Conservation (phyloP, 2,797 vertebrate species). For the Nannoperca australis region DNA sequence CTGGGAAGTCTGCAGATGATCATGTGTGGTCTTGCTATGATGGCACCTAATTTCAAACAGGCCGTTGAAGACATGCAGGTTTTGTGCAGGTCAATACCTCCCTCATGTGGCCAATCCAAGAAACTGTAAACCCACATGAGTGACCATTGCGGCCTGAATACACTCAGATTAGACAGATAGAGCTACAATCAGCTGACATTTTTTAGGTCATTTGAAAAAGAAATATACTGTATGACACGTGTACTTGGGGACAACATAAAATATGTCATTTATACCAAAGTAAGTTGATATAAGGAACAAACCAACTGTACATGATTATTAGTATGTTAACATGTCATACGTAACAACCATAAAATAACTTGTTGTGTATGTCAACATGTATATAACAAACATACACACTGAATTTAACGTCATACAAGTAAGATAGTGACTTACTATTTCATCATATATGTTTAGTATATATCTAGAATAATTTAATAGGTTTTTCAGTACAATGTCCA, state of each 20-base stretch:
- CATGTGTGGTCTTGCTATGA: slow-evolving; percentile 29
- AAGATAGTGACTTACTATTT: neutral
- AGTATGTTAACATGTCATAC: neutral
- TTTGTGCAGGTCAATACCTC: slow-evolving; percentile 31
- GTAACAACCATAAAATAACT: neutral
- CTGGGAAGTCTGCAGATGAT: slow-evolving; percentile 31
- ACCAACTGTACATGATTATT: neutral
- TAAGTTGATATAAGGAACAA: neutral
- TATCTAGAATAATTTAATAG: neutral
- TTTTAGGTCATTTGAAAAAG: no score
- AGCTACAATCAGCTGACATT: neutral
- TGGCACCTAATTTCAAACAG: slow-evolving; percentile 55
- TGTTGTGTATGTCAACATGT: neutral
- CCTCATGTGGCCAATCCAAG: slow-evolving; percentile 37
- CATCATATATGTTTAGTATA: neutral
- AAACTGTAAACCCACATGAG: neutral
- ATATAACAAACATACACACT: neutral
- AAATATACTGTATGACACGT: no score
- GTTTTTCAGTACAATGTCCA: neutral
- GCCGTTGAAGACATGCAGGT: neutral
- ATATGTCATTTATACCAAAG: neutral
- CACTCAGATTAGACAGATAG: slow-evolving; percentile 2
- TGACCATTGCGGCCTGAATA: neutral
- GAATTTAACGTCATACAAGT: neutral
- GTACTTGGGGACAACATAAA: neutral